These are phyloP conservation scores for Phrynosoma blainvillii DNA, from an alignment of 2,113 vertebrate genomes.

Conservation along the genomic window DNA sequence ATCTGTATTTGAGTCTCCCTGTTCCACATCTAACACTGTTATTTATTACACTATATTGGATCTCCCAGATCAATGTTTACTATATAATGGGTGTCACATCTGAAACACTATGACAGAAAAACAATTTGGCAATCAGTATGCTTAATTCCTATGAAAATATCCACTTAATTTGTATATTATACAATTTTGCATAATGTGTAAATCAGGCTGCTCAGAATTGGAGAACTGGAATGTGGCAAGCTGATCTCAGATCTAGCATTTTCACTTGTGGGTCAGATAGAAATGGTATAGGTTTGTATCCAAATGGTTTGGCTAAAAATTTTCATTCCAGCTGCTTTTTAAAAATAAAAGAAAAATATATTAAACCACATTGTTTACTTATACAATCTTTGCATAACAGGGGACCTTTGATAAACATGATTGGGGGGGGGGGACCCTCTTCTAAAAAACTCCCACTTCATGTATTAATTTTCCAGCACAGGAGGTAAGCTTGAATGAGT, in stretches of 20 bases:
- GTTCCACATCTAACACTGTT: too few species aligned
- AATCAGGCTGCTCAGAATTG: too few species aligned
- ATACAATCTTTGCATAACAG: conserved; percentile 45
- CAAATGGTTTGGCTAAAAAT: conserved; percentile 63
- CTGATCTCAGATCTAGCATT: not conserved
- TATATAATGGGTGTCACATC: too few species aligned
- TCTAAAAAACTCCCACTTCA: conserved; percentile 61
- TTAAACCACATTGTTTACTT: conserved; percentile 65
- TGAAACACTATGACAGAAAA: too few species aligned
- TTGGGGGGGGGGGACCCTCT: conserved; percentile 52
- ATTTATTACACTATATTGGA: too few species aligned
- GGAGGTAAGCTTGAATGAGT: conserved; percentile 54
- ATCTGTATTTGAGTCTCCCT: too few species aligned
- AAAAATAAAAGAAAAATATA: conserved; percentile 57
- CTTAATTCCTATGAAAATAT: too few species aligned
- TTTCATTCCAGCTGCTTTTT: conserved; percentile 51
- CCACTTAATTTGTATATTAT: too few species aligned
- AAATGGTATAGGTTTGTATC: conserved; percentile 48
- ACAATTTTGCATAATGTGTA: too few species aligned
- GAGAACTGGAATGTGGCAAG: too few species aligned
- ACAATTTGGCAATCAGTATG: too few species aligned
- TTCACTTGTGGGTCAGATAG: conserved; percentile 45
- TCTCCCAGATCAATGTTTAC: too few species aligned
- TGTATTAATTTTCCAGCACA: conserved; percentile 56
- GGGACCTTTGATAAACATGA: conserved; percentile 49